Base-by-base conservation (phyloP, 30 jellyfish, hydroid and myxozoan species). In the Mastigias papua region DNA sequence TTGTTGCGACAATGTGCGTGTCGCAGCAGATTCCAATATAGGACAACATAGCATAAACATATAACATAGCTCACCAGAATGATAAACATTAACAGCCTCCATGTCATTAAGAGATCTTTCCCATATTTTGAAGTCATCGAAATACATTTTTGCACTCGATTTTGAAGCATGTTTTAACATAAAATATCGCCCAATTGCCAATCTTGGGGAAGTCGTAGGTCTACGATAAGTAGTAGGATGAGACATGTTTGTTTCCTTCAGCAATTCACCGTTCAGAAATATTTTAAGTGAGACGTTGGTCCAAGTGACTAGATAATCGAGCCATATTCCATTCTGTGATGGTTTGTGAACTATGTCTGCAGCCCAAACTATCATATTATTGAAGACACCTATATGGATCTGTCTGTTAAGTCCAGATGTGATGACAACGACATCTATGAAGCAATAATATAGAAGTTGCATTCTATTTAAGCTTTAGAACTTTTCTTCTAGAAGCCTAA, bases 71-170 rank as follows among this genome's bases (percentile, higher is more conserved):
- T 58, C 48, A 85, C 94, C 94, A 23, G 82, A 8, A 13, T 63
- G 68, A 48, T 85, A 65, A 13, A 60, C 82, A 16, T 42, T 20
- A 26, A 11, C 9, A 10, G 63, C 84, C 6, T 85, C 83, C 13
- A 27, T 34, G 1, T 22, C 88, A 78, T 27, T 49, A 2, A 85
- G 42, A 7, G 82, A 79, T 20, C 63, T 72, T 30, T 85, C 88
- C 94, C 94, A 85, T 25, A 85, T 73, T 76, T 46, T 85, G 19
- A 85, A 71, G 50, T 85, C 94, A 37, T 85, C 94, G 19, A 71
- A 21, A 31, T 63, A 62, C 83, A 85, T 58, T 82, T 49, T 13
- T 16, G 57, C 27, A 0, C 11, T 42, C 13, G 57, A 11, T 58
- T 65, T 2, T 11, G 28, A 10, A 54, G 9, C 22, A 11, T 1